Base-by-base conservation (phyloP, 2,888 invertebrate genomes). In the Noctua pronuba region DNA sequence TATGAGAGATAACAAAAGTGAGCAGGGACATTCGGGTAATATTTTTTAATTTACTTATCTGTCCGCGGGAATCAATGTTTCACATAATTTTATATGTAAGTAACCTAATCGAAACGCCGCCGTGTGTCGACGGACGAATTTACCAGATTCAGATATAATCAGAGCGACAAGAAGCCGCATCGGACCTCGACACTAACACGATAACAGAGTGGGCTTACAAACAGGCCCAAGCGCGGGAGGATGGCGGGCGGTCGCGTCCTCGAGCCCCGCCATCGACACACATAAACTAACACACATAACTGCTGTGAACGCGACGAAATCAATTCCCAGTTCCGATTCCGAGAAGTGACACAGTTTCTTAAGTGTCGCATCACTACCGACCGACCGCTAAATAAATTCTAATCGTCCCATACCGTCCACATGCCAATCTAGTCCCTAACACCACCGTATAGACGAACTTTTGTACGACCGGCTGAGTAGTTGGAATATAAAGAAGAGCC, bases 291-390 rank as follows among this genome's bases (percentile, higher is more conserved):
- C 88, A 86, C 92, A 95, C 94, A 93, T 96, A 94, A 96, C 95
- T 95, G 96, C 96, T 94, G 95, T 92, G 95, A 94, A 95, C 94
- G 92, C 95, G 94, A 95, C 95, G 93, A 95, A 96, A 96, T 96
- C 96, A 96, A 96, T 96, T 96, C 96, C 93, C 94, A 91, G 95
- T 95, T 95, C 96, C 95, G 96, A 96, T 96, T 96, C 96, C 92
- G 92, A 95, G 96, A 96, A 96, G 91, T 96, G 96, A 95, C 96
- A 96, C 96, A 96, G 95, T 96, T 96, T 95, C 95, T 96, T 94
- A 94, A 96, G 94, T 96, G 96, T 96, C 96, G 94, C 96, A 95
- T 96, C 96, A 96, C 96, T 96, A 96, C 96, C 95, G 95, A 95
- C 92, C 92, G 94, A 94, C 94, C 94, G 94, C 94, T 94, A 94